A percentile compares a stretch with the other conserved stretches of the same genome.
These are phyloP conservation scores for Malacoraja senta DNA, from an alignment of 2,797 vertebrate genomes.

Conservation along the genomic window DNA sequence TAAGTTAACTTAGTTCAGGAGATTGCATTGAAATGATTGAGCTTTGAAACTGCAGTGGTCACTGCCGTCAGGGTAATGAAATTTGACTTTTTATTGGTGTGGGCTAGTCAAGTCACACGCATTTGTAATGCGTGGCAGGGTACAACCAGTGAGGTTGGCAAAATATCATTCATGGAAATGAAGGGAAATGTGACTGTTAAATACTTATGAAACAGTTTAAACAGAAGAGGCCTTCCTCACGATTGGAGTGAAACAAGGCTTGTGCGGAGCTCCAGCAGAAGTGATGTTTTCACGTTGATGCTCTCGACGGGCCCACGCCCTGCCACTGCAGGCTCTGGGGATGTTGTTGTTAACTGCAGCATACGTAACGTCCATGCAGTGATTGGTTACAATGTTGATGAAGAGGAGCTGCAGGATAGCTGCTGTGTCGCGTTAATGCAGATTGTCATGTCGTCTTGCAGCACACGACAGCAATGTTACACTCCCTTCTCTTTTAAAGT, in stretches of 20 bases:
- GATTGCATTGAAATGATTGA: neutral
- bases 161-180: neutral
- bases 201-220: neutral
- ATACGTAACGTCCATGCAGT: neutral
- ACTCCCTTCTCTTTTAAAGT: neutral
- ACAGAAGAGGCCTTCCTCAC: neutral
- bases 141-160: neutral
- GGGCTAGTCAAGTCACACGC: neutral
- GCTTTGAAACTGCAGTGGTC: neutral
- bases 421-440: neutral
- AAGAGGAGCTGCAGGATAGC: slow-evolving; percentile 4
- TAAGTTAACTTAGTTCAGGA: neutral
- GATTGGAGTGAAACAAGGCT: neutral
- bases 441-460: neutral
- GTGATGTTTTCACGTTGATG: neutral
- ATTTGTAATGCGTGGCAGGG: neutral
- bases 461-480: neutral
- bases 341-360: neutral
- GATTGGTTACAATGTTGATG: neutral
- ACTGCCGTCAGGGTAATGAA: neutral
- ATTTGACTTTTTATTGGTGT: neutral
- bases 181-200: neutral
- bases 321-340: neutral
- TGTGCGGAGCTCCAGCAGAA: neutral
- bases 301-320: neutral